These are phyloP conservation scores for Desoria tigrina DNA, from an alignment of 2,888 invertebrate species.

Conservation along the genomic window DNA sequence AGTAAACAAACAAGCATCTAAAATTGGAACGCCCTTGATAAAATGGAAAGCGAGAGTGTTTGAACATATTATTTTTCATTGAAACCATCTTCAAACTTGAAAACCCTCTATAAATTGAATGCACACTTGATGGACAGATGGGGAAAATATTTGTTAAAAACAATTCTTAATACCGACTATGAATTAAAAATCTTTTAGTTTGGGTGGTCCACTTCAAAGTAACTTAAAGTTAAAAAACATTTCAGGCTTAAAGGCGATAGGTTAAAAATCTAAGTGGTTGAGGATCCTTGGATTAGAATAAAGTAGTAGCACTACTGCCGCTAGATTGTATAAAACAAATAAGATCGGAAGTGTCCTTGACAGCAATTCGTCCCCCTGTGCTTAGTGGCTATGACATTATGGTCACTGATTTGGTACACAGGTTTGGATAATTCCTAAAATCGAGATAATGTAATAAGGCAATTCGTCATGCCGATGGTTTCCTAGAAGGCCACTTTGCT, in stretches of 20 bases:
- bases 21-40: slow-evolving; percentile 21
- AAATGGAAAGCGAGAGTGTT: slow-evolving; percentile 21
- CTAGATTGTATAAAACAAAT: too few species aligned
- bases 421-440: neutral
- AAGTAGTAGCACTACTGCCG: too few species aligned
- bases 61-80: neutral
- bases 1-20: slow-evolving; percentile 11
- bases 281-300: too few species aligned
- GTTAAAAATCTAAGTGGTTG: too few species aligned
- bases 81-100: neutral
- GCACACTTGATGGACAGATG: too few species aligned
- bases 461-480: slow-evolving; percentile 12
- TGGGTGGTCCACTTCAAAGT: too few species aligned
- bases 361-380: slow-evolving; percentile 18
- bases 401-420: slow-evolving; percentile 7
- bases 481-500: slow-evolving; percentile 2
- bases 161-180: too few species aligned
- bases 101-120: too few species aligned
- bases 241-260: too few species aligned
- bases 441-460: neutral
- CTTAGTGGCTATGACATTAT: slow-evolving; percentile 9
- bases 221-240: too few species aligned
- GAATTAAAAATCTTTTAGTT: too few species aligned
- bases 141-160: too few species aligned
- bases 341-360: slow-evolving; percentile 29